A percentile compares a stretch with the other conserved stretches of the same genome.
Conservation (phyloP, 2,797 vertebrate genomes). For the Danio jaintianensis region DNA sequence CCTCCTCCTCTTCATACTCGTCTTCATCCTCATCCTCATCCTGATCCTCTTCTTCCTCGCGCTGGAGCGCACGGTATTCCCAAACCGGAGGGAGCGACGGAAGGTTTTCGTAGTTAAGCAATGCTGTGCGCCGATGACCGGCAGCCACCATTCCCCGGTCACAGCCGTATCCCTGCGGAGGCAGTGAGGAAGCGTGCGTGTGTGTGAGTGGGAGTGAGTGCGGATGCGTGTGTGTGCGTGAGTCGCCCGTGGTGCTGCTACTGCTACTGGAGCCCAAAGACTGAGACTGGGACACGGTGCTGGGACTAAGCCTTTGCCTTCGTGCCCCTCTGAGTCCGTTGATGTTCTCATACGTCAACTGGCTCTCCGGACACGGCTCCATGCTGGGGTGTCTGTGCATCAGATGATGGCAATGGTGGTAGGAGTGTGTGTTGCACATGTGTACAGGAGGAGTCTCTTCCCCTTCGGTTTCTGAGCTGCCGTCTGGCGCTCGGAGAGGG, state of each 20-base stretch:
- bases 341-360: conserved; percentile 91
- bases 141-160: conserved; percentile 72
- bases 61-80: conserved; percentile 88
- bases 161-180: conserved; percentile 77
- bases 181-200: conserved; percentile 71
- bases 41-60: conserved; percentile 79
- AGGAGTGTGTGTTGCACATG: conserved; percentile 80
- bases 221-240: conserved; percentile 74
- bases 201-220: conserved; percentile 67
- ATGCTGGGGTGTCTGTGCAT: conserved; percentile 84
- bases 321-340: conserved; percentile 80
- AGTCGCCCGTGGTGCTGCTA: conserved; percentile 86
- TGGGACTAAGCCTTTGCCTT: conserved; percentile 80
- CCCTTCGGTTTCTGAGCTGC: conserved; percentile 80
- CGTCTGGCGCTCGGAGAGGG: conserved; percentile 76
- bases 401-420: conserved; percentile 81
- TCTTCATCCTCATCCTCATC: conserved; percentile 77
- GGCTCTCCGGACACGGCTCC: conserved; percentile 78
- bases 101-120: conserved; percentile 97
- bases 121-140: conserved; percentile 86
- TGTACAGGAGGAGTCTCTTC: conserved; percentile 77
- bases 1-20: conserved; percentile 79
- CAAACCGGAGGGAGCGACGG: conserved; percentile 93
- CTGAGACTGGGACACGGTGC: conserved; percentile 83
- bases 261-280: conserved; percentile 85